A percentile compares a stretch with the other conserved stretches of the same genome.
Evolutionary conservation across 2,888 invertebrate species (phyloP).

Genomic region (Dolomedes plantarius): DNA sequence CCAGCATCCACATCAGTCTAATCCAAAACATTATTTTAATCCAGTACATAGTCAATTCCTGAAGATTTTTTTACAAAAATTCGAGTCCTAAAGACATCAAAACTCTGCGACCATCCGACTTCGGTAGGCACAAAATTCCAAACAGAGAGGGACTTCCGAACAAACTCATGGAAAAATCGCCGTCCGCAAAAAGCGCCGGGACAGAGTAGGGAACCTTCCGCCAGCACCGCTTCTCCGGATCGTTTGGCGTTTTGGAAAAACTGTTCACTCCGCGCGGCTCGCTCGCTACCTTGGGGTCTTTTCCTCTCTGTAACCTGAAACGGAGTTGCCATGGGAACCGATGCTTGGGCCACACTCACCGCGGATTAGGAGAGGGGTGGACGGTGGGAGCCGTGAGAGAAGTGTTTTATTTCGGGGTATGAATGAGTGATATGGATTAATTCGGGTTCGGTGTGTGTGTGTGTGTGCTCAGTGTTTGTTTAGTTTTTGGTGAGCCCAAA

Average conservation of each 20-base stretch:
- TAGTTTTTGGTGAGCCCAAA: not conserved
- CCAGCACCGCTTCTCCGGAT: constrained; percentile 10
- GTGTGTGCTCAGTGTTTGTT: constrained; percentile 32
- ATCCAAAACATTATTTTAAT: constrained; percentile 42
- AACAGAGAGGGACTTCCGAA: constrained; percentile 2
- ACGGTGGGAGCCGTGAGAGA: constrained; percentile 19
- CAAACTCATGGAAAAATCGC: constrained; percentile 15
- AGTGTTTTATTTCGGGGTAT: constrained; percentile 26
- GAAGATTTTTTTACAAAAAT: not conserved
- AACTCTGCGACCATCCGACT: constrained; percentile 1
- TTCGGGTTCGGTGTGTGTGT: constrained; percentile 29
- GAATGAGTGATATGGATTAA: constrained; percentile 26
- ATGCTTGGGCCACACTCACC: constrained; percentile 52
- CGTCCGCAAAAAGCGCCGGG: constrained; percentile 10
- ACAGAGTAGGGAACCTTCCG: not conserved
- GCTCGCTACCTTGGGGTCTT: constrained; percentile 42
- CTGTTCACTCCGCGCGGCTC: not conserved
- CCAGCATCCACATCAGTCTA: constrained; percentile 46
- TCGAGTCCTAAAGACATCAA: constrained; percentile 2
- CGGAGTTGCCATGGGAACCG: constrained; percentile 64
- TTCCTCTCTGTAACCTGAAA: constrained; percentile 63
- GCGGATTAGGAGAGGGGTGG: constrained; percentile 40
- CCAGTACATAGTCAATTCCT: constrained; percentile 17
- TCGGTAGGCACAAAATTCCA: not conserved
- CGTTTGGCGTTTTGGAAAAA: constrained; percentile 47